These are phyloP conservation scores for Cynoglossus semilaevis DNA, from an alignment of 2,113 vertebrate species.

Conservation along the genomic window DNA sequence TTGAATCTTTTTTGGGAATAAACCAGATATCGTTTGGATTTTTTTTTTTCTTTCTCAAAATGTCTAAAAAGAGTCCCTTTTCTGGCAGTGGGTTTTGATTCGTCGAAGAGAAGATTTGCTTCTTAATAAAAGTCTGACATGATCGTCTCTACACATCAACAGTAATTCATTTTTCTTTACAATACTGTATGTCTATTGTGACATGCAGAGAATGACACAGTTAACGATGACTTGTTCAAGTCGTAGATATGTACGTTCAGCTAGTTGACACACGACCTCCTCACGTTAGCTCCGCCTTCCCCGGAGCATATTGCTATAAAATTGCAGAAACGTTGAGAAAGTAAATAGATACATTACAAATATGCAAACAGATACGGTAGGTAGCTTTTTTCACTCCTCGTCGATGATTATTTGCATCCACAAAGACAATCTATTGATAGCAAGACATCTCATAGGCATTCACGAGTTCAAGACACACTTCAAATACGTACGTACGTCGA, in stretches of 20 bases:
- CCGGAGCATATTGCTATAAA: conserved; percentile 77
- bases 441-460: conserved; percentile 70
- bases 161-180: conserved; percentile 42
- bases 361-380: conserved; percentile 73
- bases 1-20: too few relatives aligned
- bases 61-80: too few relatives aligned
- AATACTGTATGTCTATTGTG: conserved; percentile 73
- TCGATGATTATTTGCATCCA: conserved; percentile 72
- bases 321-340: conserved; percentile 71
- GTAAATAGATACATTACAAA: conserved; percentile 74
- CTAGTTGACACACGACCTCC: conserved; percentile 71
- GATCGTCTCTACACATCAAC: conserved; percentile 65
- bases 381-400: conserved; percentile 73
- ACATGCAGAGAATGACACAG: conserved; percentile 77
- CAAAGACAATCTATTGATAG: conserved; percentile 72
- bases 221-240: conserved; percentile 74
- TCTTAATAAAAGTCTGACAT: conserved; percentile 63
- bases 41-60: too few relatives aligned
- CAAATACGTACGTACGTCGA: conserved; percentile 45
- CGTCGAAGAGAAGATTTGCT: conserved; percentile 57
- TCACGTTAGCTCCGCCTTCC: conserved; percentile 58
- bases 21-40: too few relatives aligned
- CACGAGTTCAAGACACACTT: conserved; percentile 70
- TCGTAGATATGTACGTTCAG: conserved; percentile 78
- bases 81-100: too few relatives aligned